Evolutionary conservation across 2,888 invertebrate genomes (phyloP).

Genomic region (Mechanitis messenoides): DNA sequence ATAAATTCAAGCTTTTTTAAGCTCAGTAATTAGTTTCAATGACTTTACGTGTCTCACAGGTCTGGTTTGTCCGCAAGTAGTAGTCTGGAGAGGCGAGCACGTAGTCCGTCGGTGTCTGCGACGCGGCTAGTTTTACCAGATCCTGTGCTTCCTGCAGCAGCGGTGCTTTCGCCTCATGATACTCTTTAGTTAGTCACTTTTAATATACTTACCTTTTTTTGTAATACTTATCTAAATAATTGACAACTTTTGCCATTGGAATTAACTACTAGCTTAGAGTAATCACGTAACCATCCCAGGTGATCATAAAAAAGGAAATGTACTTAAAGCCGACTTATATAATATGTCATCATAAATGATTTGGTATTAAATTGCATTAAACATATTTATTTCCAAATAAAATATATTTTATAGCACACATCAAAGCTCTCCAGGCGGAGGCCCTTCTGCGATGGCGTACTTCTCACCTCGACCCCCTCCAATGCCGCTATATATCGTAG

Average conservation of each 20-base stretch:
- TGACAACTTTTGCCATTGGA: neutral
- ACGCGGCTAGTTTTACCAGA: slow-evolving; percentile 24
- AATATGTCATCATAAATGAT: too few relatives aligned
- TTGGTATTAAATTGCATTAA: neutral
- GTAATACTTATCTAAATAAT: neutral
- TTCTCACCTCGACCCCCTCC: slow-evolving; percentile 24
- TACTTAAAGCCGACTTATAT: too few relatives aligned
- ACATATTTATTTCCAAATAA: neutral
- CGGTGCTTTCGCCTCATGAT: slow-evolving; percentile 2
- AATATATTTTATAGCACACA: neutral
- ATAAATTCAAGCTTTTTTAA: too few relatives aligned
- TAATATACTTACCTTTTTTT: neutral
- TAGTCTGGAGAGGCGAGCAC: slow-evolving; percentile 4
- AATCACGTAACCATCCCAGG: too few relatives aligned
- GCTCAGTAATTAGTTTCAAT: too few relatives aligned
- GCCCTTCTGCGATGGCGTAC: slow-evolving; percentile 11
- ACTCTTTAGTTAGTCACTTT: neutral
- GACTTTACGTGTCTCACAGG: neutral
- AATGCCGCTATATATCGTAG: slow-evolving; percentile 12
- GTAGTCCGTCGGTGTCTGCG: slow-evolving; percentile 5
- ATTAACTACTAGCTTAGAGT: too few relatives aligned
- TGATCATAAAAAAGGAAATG: too few relatives aligned
- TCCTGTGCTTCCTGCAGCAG: slow-evolving; percentile 15
- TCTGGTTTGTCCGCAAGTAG: neutral
- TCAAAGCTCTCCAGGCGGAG: neutral